phyloP scores from a whole-genome alignment of 2,888 invertebrate species.

The Xylocampa areola region DNA sequence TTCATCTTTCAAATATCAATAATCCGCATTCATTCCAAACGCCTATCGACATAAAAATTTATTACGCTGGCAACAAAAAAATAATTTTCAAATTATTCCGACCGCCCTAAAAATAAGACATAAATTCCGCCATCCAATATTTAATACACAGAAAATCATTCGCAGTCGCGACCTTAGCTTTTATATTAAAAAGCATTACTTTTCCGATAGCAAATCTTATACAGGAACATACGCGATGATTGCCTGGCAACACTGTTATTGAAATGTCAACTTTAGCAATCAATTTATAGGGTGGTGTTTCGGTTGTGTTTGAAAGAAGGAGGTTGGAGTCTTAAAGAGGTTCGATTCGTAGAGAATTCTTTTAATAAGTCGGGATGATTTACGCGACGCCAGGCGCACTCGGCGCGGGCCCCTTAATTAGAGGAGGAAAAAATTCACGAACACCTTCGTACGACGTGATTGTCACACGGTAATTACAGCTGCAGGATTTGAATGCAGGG shows the following conservation, averaged over 20 bases:
- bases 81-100: slow-evolving; percentile 58
- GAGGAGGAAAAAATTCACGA: slow-evolving; percentile 78
- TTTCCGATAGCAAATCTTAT: slow-evolving; percentile 64
- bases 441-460: slow-evolving; percentile 66
- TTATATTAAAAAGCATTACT: slow-evolving; percentile 71
- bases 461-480: slow-evolving; percentile 58
- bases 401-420: slow-evolving; percentile 80
- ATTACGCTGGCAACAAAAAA: slow-evolving; percentile 55
- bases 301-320: slow-evolving; percentile 43
- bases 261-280: slow-evolving; percentile 28
- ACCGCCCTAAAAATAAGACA: slow-evolving; percentile 61
- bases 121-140: slow-evolving; percentile 71
- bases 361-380: slow-evolving; percentile 88
- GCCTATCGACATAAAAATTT: slow-evolving; percentile 60
- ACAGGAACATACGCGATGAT: slow-evolving; percentile 62
- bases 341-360: slow-evolving; percentile 85
- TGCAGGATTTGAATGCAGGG: slow-evolving; percentile 35
- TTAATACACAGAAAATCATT: slow-evolving; percentile 74
- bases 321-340: slow-evolving; percentile 79
- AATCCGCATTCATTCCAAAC: slow-evolving; percentile 55
- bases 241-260: slow-evolving; percentile 16
- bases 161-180: slow-evolving; percentile 63
- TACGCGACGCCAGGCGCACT: slow-evolving; percentile 85
- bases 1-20: slow-evolving; percentile 49
- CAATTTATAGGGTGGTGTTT: slow-evolving; percentile 37